phyloP scores from a whole-genome alignment of 2,888 invertebrate species.

The Stramonita haemastoma region DNA sequence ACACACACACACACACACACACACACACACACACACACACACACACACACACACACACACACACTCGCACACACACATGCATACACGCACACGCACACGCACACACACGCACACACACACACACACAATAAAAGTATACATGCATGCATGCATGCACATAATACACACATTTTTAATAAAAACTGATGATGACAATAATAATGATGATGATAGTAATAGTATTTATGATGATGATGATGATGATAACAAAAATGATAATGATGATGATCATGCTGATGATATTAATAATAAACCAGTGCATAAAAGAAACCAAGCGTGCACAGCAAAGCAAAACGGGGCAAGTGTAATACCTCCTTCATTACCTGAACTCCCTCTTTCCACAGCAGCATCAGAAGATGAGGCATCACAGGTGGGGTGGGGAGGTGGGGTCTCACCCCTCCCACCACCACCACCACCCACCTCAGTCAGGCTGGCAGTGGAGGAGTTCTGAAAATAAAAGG shows the following conservation, averaged over 20 bases:
- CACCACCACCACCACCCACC: slow-evolving; percentile 33
- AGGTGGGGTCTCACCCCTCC: slow-evolving; percentile 41
- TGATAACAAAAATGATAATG: too few species aligned
- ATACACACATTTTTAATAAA: slow-evolving; percentile 41
- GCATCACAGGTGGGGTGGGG: slow-evolving; percentile 29
- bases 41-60: too few species aligned
- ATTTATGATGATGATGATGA: too few species aligned
- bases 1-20: too few species aligned
- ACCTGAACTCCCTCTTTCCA: slow-evolving; percentile 60
- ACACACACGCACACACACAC: too few species aligned
- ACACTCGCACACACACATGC: neutral
- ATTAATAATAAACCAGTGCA: too few species aligned
- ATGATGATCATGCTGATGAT: too few species aligned
- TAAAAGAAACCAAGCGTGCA: neutral
- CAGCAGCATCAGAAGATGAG: neutral
- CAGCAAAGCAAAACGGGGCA: neutral
- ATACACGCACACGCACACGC: neutral
- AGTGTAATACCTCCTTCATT: slow-evolving; percentile 69
- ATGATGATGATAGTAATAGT: too few species aligned
- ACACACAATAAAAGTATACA: too few species aligned
- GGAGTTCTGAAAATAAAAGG: slow-evolving; percentile 36
- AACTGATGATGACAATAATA: too few species aligned
- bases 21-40: too few species aligned
- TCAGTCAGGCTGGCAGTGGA: slow-evolving; percentile 49
- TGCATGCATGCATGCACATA: neutral